Conservation (phyloP, 2,113 vertebrate genomes). For the Microtus montanus region DNA sequence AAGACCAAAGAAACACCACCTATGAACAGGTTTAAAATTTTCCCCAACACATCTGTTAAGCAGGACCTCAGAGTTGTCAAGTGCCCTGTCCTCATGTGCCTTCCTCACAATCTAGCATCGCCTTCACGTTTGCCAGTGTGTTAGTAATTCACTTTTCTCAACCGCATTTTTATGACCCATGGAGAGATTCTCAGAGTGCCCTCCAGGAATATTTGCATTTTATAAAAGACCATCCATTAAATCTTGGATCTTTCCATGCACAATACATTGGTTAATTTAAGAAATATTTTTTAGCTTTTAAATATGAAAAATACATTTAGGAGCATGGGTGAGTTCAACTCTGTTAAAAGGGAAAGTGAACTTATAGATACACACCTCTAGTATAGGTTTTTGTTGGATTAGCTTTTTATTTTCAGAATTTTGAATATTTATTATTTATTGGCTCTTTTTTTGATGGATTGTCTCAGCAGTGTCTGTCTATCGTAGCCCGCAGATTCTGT, state of each 20-base stretch:
- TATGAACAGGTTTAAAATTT: background rate
- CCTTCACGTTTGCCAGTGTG: background rate
- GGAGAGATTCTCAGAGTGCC: background rate
- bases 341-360: background rate
- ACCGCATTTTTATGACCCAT: background rate
- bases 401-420: background rate
- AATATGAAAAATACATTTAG: background rate
- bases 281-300: background rate
- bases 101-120: background rate
- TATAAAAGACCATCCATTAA: background rate
- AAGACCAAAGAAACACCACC: background rate
- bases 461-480: background rate
- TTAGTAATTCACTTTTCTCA: conserved; percentile 31
- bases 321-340: background rate
- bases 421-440: background rate
- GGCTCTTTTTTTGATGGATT: background rate
- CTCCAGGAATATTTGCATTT: background rate
- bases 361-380: background rate
- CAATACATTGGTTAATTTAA: background rate
- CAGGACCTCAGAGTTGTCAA: background rate
- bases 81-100: background rate
- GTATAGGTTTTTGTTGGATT: background rate
- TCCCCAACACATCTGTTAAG: background rate
- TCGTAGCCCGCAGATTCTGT: rapidly evolving
- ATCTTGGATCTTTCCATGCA: background rate